A percentile compares a stretch with the other conserved stretches of the same genome.
Conservation (phyloP, 2,113 vertebrate genomes). For the Forbesichthys agassizii region DNA sequence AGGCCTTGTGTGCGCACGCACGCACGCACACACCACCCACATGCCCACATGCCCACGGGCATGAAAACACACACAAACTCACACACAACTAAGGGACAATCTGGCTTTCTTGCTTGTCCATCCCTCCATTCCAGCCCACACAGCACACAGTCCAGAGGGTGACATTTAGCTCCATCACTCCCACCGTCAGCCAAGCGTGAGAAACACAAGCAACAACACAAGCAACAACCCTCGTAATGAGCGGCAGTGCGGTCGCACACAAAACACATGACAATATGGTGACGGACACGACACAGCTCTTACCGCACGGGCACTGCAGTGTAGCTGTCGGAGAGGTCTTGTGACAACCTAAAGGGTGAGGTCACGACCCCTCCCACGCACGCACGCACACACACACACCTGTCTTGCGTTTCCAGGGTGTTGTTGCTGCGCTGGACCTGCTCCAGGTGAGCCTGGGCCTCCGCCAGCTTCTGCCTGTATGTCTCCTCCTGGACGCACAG, state of each 20-base stretch:
- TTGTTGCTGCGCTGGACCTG: slow-evolving; percentile 82
- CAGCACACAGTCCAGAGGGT: slow-evolving; percentile 72
- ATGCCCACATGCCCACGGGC: slow-evolving; percentile 64
- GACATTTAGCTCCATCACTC: slow-evolving; percentile 73
- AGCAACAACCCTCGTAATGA: slow-evolving; percentile 36
- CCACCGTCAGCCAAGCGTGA: slow-evolving; percentile 46
- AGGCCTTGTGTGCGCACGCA: slow-evolving; percentile 57
- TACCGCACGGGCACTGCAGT: too few relatives aligned
- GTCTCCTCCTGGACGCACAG: slow-evolving; percentile 84
- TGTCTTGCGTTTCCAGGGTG: slow-evolving; percentile 81
- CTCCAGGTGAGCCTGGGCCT: slow-evolving; percentile 82
- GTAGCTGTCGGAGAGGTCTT: too few relatives aligned
- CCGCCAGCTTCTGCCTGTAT: slow-evolving; percentile 76
- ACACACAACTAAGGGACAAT: slow-evolving; percentile 62
- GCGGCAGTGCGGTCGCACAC: slow-evolving; percentile 21
- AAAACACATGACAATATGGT: slow-evolving; percentile 56
- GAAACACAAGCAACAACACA: neutral
- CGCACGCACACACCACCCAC: slow-evolving; percentile 7
- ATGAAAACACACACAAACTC: slow-evolving; percentile 36
- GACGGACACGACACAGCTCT: neutral
- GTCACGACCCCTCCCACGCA: neutral
- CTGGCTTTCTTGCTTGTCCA: slow-evolving; percentile 67
- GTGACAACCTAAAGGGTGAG: too few relatives aligned
- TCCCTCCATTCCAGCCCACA: slow-evolving; percentile 66
- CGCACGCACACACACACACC: slow-evolving; percentile 61